A percentile compares a stretch with the other conserved stretches of the same genome.
These are phyloP conservation scores for Leptinotarsa texana DNA, from an alignment of 1,140 invertebrate genomes.

Conservation along the genomic window DNA sequence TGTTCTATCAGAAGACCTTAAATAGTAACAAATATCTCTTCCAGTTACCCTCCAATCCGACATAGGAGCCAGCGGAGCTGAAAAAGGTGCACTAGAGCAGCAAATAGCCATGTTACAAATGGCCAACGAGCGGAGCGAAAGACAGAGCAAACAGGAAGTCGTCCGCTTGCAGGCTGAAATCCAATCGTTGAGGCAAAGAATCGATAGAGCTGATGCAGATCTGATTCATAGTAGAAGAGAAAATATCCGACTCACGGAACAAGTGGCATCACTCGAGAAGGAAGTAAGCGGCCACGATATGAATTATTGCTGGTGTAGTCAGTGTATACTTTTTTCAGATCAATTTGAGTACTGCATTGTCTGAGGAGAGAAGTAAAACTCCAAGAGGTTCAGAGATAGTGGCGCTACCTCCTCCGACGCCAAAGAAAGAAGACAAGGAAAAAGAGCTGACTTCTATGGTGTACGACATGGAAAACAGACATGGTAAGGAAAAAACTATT, in stretches of 20 bases:
- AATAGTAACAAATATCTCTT: conserved; percentile 17
- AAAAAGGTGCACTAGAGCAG: conserved; percentile 76
- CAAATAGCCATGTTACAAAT: conserved; percentile 70
- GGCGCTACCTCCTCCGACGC: conserved; percentile 49
- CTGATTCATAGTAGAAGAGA: conserved; percentile 75
- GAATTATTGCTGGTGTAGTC: background rate
- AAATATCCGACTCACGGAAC: conserved; percentile 73
- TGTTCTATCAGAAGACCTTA: too few relatives aligned
- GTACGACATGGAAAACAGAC: conserved; percentile 77
- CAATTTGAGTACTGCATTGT: conserved; percentile 54
- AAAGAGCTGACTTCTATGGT: conserved; percentile 74
- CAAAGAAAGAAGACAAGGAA: conserved; percentile 54
- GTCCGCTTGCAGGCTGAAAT: conserved; percentile 74
- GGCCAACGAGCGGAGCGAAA: conserved; percentile 66
- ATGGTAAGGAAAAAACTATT: conserved; percentile 63
- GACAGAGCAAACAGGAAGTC: conserved; percentile 75
- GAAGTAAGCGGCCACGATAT: conserved; percentile 62
- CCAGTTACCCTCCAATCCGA: conserved; percentile 74
- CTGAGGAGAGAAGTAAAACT: conserved; percentile 49
- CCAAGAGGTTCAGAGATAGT: conserved; percentile 42
- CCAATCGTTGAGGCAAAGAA: conserved; percentile 72
- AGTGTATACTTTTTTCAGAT: conserved; percentile 48
- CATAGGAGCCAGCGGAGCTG: conserved; percentile 69
- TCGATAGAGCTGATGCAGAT: conserved; percentile 78
- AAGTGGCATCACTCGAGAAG: conserved; percentile 76